phyloP scores from a whole-genome alignment of 2,888 invertebrate species.

The Theretra japonica region DNA sequence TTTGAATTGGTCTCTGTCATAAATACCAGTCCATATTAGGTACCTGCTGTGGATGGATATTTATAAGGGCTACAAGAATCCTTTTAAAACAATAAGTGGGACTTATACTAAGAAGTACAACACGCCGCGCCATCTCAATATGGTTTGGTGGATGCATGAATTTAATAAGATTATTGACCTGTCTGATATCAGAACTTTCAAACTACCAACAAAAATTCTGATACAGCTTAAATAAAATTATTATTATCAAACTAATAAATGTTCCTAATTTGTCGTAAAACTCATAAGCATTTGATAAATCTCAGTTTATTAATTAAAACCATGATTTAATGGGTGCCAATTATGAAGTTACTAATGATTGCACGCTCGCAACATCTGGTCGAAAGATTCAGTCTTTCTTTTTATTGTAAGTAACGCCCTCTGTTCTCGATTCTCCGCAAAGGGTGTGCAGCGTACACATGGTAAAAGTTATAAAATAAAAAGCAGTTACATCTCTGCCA shows the following conservation, averaged over 20 bases:
- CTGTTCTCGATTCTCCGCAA: not conserved
- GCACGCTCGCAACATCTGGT: slow-evolving; percentile 7
- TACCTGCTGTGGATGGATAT: too few relatives aligned
- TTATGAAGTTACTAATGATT: not conserved
- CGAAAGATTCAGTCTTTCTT: not conserved
- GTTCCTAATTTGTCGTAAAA: not conserved
- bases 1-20: too few relatives aligned
- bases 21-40: too few relatives aligned
- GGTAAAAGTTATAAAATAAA: not conserved
- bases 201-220: not conserved
- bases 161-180: too few relatives aligned
- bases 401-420: not conserved
- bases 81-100: too few relatives aligned
- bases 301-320: slow-evolving; percentile 6
- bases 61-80: too few relatives aligned
- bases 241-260: not conserved
- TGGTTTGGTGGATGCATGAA: too few relatives aligned
- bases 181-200: too few relatives aligned
- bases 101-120: too few relatives aligned
- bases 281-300: not conserved
- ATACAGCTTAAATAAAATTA: not conserved
- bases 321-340: slow-evolving; percentile 9
- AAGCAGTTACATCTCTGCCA: not conserved
- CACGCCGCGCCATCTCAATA: too few relatives aligned
- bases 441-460: not conserved